Evolutionary conservation across 2,113 vertebrate genomes (phyloP), one percentile per base, ranked within the genome.

Genomic region (Chloropsis hardwickii): DNA sequence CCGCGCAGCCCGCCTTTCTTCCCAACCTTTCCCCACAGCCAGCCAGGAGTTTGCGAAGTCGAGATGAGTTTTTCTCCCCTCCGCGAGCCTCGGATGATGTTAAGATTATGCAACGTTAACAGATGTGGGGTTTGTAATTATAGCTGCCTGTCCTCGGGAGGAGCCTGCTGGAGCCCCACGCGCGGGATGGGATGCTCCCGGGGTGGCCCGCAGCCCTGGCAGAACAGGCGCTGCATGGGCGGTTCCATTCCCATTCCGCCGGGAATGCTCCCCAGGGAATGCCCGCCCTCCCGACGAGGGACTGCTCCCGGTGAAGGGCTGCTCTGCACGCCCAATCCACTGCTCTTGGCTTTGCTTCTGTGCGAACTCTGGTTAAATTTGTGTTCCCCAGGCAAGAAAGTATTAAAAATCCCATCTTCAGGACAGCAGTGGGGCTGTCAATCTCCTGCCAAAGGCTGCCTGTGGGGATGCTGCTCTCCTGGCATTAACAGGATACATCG

Each of bases 71-170:
- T 29, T 78, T 51, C 17, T 78, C 25, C 50, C 53, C 61, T 79
- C 45, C n/a, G 5, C 4, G 16, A 82, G 58, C 86, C 88, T 81
- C 9, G 14, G 87, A 29, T 83, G 84, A 53, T 94, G 86, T 77
- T 90, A 6, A 40, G 81, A 28, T 94, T 92, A 81, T 93, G 94
- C 92, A 96, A 82, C 2, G 47, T 13, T 62, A 51, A 50, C 95
- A 97, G 94, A 95, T 97, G 95, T 89, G 90, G 87, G 83, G 62
- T 95, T 73, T 84, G 57, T 48, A 76, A 65, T 81, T 81, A 8
- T 44, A 88, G 91, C 94, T 73, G 85, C 47, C 57, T 58, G 89
- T 72, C 37, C 73, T 66, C 21, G 23, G 82, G 90, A 93, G 92
- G 86, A 93, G 92, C 37, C 71, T 12, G 84, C 70, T 11, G 18